Base-by-base conservation (phyloP, 2,888 invertebrate genomes). In the Chironomus tentans region DNA sequence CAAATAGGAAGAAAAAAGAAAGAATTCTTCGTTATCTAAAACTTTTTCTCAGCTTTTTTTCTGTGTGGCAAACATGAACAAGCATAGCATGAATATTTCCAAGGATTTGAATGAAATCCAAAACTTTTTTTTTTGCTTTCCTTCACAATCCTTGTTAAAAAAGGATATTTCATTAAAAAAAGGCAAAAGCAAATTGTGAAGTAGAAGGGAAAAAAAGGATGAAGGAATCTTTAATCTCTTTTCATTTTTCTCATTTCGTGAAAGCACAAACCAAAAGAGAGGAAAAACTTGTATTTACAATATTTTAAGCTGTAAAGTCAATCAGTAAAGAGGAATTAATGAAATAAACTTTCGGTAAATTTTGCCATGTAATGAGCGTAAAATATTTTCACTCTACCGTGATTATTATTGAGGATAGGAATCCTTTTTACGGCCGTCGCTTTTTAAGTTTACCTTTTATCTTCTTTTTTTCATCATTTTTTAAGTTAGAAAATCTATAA, bases 111-210 rank as follows among this genome's bases (percentile, higher is more conserved):
- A 70, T 50, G 70, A 56, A 70, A 70, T 70, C 50, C 70, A 70
- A 70, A 70, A 70, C 47, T 46, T 56, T 70, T 70, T 46, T 70
- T 70, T 68, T n/a, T n/a, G n/a, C 28, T 50, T 2, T 7, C 6
- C 18, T 18, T 56, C 56, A 15, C 56, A 18, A 15, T 56, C 18
- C 50, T 50, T 22, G 47, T 70, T 38, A 47, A 48, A 47, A 56
- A 70, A 70, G 50, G 70, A 70, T 70, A 70, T 70, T 70, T 70
- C 50, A 70, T 70, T 70, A 70, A 22, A 70, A 69, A 21, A 70
- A 68, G 18, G 56, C 18, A 48, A 50, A 70, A 70, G 48, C 50
- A 50, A 28, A 28, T 5, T 56, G 6, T 18, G 56, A 56, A 18
- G 50, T 13, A 28, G 24, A 28, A 3, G 28, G 0, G 3, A 15